Percentiles rank a stretch among this genome's conserved stretches.
Evolutionary conservation across 37 sponge, comb jelly and placozoan species (phyloP).

Genomic region (Petrosia ficiformis): DNA sequence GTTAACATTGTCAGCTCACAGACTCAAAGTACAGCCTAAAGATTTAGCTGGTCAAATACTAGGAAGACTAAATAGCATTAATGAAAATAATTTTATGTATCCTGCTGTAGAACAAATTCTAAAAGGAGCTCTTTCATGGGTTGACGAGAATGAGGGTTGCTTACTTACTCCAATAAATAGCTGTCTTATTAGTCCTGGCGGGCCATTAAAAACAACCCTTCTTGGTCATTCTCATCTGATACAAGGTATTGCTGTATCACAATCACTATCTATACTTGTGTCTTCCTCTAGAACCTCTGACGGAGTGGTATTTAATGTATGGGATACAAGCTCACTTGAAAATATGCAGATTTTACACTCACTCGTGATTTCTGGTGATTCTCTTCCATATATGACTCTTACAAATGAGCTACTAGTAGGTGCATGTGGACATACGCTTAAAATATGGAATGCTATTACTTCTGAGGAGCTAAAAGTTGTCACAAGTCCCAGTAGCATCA

Average conservation of each 20-base stretch:
- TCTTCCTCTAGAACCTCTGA: slow-evolving; percentile 32
- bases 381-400: neutral
- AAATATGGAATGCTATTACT: slow-evolving; percentile 26
- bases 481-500: neutral
- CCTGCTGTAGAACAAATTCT: slow-evolving; percentile 7
- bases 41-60: slow-evolving; percentile 42
- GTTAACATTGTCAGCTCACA: slow-evolving; percentile 32
- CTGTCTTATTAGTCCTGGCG: slow-evolving; percentile 62
- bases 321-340: slow-evolving; percentile 33
- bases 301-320: slow-evolving; percentile 35
- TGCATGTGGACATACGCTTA: neutral
- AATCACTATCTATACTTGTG: neutral
- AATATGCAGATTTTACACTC: slow-evolving; percentile 27
- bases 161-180: slow-evolving; percentile 28
- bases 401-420: neutral
- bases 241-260: slow-evolving; percentile 2
- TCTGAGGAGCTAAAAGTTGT: neutral
- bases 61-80: slow-evolving; percentile 48
- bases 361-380: slow-evolving; percentile 8
- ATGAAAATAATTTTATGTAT: slow-evolving; percentile 3
- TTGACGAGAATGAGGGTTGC: neutral
- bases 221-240: slow-evolving; percentile 50
- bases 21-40: slow-evolving; percentile 17
- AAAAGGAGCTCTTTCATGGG: slow-evolving; percentile 20
- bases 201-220: slow-evolving; percentile 50